Base-by-base conservation (phyloP, 2,888 invertebrate genomes). In the Cryptus viduatorius region DNA sequence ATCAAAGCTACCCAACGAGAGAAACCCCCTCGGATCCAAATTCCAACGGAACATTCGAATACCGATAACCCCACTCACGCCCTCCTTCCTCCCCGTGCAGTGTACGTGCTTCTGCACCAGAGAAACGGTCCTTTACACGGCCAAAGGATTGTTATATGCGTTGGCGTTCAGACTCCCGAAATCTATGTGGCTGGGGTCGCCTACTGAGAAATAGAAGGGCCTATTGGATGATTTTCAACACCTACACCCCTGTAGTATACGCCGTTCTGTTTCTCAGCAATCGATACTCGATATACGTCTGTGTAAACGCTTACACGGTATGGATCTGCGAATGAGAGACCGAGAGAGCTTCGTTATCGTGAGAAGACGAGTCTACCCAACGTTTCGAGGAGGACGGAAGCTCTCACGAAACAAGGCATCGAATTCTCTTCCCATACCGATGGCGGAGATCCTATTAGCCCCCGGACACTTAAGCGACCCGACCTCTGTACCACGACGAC, bases 31-130 rank as follows among this genome's bases (percentile, higher is more conserved):
- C 71, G 59, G 76, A 71, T 82, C 53, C 44, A 82, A 82, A 82
- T 82, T 82, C 81, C 81, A 65, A 8, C 42, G 10, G 71, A 59
- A 81, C 71, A 82, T 71, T 82, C 81, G 68, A 81, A 81, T 81
- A 68, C 81, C 79, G 56, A 72, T 79, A 56, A 50, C 31, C 42
- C 50, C 53, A 7, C 16, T 53, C 44, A 10, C 8, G 44, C 4
- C 44, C 44, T 24, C 24, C 37, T 37, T 8, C 37, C 37, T 37
- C 8, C 37, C 8, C 1, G 5, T 8, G 7, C 37, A 14, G 29
- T 24, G 59, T 59, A 59, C 59, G 59, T 59, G 29, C 59, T 59
- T 37, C 14, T 29, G 10, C 31, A 7, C 29, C 12, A 37, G 37
- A 37, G 37, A 5, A 29, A 31, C 29, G 31, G 24, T 29, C 59